Base-by-base conservation (phyloP, 2,888 invertebrate genomes). In the Agriopis leucophaearia region DNA sequence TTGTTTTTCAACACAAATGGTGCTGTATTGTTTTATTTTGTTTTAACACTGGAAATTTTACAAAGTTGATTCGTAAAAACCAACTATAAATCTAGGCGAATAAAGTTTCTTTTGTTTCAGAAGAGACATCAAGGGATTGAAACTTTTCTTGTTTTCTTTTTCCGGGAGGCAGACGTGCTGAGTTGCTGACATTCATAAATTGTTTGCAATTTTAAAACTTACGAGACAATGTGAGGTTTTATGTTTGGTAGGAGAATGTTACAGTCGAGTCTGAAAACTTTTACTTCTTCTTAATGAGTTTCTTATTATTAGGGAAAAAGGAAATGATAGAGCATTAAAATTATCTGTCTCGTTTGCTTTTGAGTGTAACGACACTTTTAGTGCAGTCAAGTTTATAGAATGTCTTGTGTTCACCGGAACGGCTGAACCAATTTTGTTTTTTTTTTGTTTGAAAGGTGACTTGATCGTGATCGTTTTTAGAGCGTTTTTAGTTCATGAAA, bases 151-250 rank as follows among this genome's bases (percentile, higher is more conserved):
- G 27, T 36, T 64, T 64, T 47, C 38, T 50, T 52, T 58, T 51
- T 13, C 47, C 54, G 40, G 58, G 54, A 59, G 57, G 18, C 57
- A 57, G 47, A 54, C 58, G 15, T 42, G 59, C 9, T 27, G 58
- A 58, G n/a, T n/a, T n/a, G n/a, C n/a, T n/a, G 52, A 42, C 8
- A 15, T 45, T 65, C 48, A 59, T 59, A 64, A 64, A 64, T 59
- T 54, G 40, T 47, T 42, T 48, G 54, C 54, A 59, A 48, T 48
- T 54, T 54, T 42, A 42, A 54, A 65, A 65, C 38, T 65, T 54
- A 18, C 27, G 15, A 59, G 54, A 59, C 57, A 18, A 16, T 18
- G 15, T 47, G 2, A 16, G 16, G 38, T n/a, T 35, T 55, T 9
- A 50, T 27, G 15, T 54, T 54, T 10, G 15, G 10, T 44, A 57